Base-by-base conservation (phyloP, 2,113 vertebrate genomes). In the Oncorhynchus mykiss region DNA sequence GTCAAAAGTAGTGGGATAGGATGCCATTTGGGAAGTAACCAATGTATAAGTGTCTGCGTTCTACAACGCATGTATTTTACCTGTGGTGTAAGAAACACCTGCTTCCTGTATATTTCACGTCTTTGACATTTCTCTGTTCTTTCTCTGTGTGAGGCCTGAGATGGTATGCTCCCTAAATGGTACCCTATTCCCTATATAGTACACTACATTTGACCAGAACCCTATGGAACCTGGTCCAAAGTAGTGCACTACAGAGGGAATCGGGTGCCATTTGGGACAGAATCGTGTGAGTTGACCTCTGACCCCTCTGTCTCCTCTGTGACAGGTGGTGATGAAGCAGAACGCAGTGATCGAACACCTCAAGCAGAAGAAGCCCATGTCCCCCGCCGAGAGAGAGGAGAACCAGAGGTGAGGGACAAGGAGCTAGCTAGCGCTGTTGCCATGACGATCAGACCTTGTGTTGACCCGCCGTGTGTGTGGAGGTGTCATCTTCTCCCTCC, bases 291-390 rank as follows among this genome's bases (percentile, higher is more conserved):
- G 57, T 49, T 78, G 48, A 48, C n/a, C 45, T 22, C 22, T 24
- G 22, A 25, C 25, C 25, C 25, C 25, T 25, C 20, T 57, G 39
- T 9, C 4, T 54, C 24, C 13, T 6, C 57, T 70, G n/a, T 70
- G 3, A 12, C 68, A 99, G 97, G 96, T 99, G 91, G 95, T 99
- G 84, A 96, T 97, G 95, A 99, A 98, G 82, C 97, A 99, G 87
- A 99, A 98, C 65, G 97, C 97, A 80, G 95, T 94, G 62, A 98
- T 99, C 76, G 97, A 99, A 82, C 96, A 99, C 89, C 91, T 99
- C 84, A 98, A 98, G 86, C 97, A 98, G 92, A 99, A 96, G 93
- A 97, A 98, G 88, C 96, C 95, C n/a, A 86, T 98, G 92, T 97
- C 97, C 64, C 96, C 96, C 73, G 93, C 94, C 71, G 97, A 99